Evolutionary conservation across 2,113 vertebrate genomes (phyloP), one percentile per base, ranked within the genome.

Genomic region (Phycodurus eques): DNA sequence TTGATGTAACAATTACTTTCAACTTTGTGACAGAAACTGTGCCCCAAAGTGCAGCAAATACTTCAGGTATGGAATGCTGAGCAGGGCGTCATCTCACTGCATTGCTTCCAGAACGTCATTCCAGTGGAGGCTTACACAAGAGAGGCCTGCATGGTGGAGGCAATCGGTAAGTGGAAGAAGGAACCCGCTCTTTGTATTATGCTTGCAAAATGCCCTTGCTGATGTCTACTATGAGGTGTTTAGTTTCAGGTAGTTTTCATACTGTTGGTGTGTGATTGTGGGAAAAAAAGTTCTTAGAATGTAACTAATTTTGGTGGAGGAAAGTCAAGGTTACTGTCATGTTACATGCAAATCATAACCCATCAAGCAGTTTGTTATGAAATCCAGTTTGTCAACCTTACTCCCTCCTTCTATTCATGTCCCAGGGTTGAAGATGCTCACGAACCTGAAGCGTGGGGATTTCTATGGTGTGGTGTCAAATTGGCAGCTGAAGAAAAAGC

Each of bases 91-190:
- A 61, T 98, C 74, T 96, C 95, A 1, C 77, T 98, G 73, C 96
- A 96, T 68, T 98, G 97, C 79, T 98, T 98, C 88, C 96, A 98
- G 85, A 95, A 92, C 1, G 90, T 93, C 9, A 91, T 96, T 13
- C 94, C 96, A 0, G 94, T 94, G 1, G 97, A 98, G 85, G 96
- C 96, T 0, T 97, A 94, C 76, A 98, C 96, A 0, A 86, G 96
- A 42, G 96, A 98, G 78, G 91, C 95, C 8, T 96, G 95, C 83
- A 92, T 98, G 67, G 92, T 98, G 84, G 96, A 96, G 47, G 95
- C 95, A 14, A 87, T 98, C 1, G 95, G 97, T 98, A 86, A 86
- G 93, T 75, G 22, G 6, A 19, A 4, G 8, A 56, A n/a, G 3
- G 35, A 63, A 61, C 33, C 9, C 12, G 12, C 4, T 49, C 12